Base-by-base conservation (phyloP, 2,888 invertebrate genomes). In the Mactromeris polynyma region DNA sequence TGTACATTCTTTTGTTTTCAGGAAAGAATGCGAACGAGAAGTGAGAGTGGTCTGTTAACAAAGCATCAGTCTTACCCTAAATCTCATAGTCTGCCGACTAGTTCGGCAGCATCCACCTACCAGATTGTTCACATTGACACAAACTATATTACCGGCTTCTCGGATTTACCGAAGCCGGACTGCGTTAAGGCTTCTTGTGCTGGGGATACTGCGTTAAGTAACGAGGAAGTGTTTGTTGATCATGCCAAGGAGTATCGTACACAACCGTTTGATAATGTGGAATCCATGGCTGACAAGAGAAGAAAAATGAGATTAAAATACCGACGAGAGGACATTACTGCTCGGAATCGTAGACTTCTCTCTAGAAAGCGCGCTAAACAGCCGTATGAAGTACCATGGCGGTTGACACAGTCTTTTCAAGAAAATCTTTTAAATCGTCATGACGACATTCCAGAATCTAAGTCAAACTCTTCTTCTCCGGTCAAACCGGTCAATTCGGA, bases 361-460 rank as follows among this genome's bases (percentile, higher is more conserved):
- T 86, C 89, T 6, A 73, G 92, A n/a, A 92, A 90, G 69, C 87
- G 92, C 6, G 87, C 92, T 4, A 81, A 92, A 21, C 94, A 94
- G 83, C 96, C 96, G 1, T 96, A 96, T 77, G 95, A 95, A 85
- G 94, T 96, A 81, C 96, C 96, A 21, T 95, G 96, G 94, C 89
- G 95, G 40, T 81, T 95, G 31, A 93, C 93, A 40, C 92, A 93
- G 87, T 94, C 95, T 19, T 91, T 94, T 83, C 94, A 94, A 81
- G 94, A 94, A 51, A 90, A 93, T 79, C 82, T 91, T n/a, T 83
- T 87, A 33, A 89, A 90, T 19, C 89, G 92, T 40, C 86, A 73
- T n/a, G 78, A 87, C 77, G 94, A 93, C 31, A 80, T 86, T 38
- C 78, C 85, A 4, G 93, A 93, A 80, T 94, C 94, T 58, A 95